Percentiles rank a stretch among this genome's conserved stretches.
phyloP scores from a whole-genome alignment of 1,140 invertebrate species.

The Zaprionus africanus region DNA sequence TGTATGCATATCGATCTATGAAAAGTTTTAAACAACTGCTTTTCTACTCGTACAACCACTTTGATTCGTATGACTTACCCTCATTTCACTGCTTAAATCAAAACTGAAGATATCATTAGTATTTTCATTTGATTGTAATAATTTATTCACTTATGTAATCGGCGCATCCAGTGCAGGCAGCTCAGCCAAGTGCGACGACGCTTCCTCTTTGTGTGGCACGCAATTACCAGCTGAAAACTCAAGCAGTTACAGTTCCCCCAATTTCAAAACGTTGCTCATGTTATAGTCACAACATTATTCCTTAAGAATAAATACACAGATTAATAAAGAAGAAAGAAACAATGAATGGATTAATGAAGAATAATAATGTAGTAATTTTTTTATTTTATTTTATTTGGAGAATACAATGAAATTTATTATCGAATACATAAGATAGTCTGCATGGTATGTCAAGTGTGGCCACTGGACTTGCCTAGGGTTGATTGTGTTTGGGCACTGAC shows the following conservation, averaged over 20 bases:
- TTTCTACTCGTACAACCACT: not conserved
- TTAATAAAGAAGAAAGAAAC: not conserved
- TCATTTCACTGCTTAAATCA: not conserved
- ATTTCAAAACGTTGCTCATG: not conserved
- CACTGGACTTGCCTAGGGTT: not conserved
- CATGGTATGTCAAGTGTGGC: not conserved
- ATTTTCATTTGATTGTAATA: constrained; percentile 4
- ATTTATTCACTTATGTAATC: constrained; percentile 44
- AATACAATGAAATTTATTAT: no score
- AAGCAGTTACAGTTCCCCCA: constrained; percentile 10
- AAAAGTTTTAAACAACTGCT: no score
- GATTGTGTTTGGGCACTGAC: constrained; percentile 17
- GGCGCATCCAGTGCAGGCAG: constrained; percentile 24
- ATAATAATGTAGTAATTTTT: no score
- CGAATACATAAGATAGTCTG: not conserved
- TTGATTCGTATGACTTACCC: constrained; percentile 21
- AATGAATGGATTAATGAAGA: not conserved
- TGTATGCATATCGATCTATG: no score
- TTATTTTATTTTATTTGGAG: no score
- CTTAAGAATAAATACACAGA: not conserved
- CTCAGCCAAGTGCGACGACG: constrained; percentile 43
- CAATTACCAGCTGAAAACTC: constrained; percentile 7
- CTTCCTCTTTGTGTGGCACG: constrained; percentile 36
- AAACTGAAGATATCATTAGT: constrained; percentile 3
- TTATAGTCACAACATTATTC: not conserved